phyloP scores from a whole-genome alignment of 2,113 vertebrate species.

The Diphyllodes magnificus region DNA sequence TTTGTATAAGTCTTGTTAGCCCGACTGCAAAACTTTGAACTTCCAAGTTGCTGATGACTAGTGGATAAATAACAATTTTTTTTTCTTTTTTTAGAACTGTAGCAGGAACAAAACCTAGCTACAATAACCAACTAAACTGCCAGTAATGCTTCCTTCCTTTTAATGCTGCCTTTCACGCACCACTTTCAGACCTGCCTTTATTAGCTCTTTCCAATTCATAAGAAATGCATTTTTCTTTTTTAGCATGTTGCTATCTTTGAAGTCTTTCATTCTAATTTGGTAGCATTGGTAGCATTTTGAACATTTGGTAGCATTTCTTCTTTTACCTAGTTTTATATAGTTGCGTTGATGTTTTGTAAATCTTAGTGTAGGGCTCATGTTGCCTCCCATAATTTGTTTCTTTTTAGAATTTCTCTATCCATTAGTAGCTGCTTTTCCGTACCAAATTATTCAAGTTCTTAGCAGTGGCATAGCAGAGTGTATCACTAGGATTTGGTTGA shows the following conservation, averaged over 20 bases:
- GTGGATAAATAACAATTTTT: background rate
- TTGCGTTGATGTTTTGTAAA: background rate
- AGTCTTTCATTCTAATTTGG: background rate
- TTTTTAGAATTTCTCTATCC: background rate
- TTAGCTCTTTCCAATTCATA: background rate
- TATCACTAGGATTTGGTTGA: background rate
- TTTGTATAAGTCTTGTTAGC: background rate
- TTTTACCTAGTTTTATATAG: background rate
- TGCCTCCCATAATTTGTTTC: background rate
- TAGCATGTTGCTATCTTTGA: background rate
- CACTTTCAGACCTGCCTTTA: background rate
- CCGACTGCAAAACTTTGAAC: background rate
- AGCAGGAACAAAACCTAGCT: background rate
- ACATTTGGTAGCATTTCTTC: background rate
- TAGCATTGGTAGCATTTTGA: background rate
- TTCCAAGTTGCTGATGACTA: background rate
- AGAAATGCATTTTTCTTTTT: background rate
- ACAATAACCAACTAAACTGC: background rate
- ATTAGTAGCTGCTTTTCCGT: background rate
- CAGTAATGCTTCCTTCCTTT: background rate
- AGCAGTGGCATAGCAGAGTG: background rate
- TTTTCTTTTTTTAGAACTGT: background rate
- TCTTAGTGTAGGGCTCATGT: background rate
- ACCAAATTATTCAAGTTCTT: background rate
- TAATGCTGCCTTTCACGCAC: background rate